Evolutionary conservation across 1,140 invertebrate species (phyloP), one percentile per base, ranked within the genome.

Genomic region (Luehdorfia chinensis): DNA sequence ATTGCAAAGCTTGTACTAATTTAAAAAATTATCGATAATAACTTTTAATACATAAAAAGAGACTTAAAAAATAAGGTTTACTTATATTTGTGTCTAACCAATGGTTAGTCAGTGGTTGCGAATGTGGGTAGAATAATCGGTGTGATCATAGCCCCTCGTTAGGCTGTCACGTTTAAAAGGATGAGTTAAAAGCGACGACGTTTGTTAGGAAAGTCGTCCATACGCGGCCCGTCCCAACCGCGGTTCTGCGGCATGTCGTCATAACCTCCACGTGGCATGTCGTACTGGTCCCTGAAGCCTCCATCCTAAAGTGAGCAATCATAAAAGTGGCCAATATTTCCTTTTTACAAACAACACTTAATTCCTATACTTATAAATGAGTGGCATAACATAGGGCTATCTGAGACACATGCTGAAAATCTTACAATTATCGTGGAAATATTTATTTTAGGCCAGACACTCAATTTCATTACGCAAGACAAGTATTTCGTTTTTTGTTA

Each of bases 131-230:
- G 13, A 7, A 14, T 11, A 13, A 4, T 2, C 25, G n/a, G 19
- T 14, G 36, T 18, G 19, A 25, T 19, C 25, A n/a, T n/a, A 4
- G 11, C 7, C 5, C n/a, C 11, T 37, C 9, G 36, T 41, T 2
- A 15, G 4, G 6, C 5, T 7, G 37, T 27, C 37, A 41, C 37
- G 13, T 23, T 6, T 8, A 3, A 9, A 15, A 15, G 6, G 3
- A 5, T 7, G 12, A 16, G 21, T 76, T 84, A 87, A 59, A 77
- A 87, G 12, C 84, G 81, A 63, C 84, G 78, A 53, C 84, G 81
- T 75, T 87, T 87, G 69, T 85, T 87, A 65, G 79, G 84, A 62
- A 61, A 87, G 79, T 87, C 84, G 47, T 87, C 81, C 72, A 84
- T 74, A 61, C 84, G 79, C 44, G 75, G 65, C 46, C 65, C 68